phyloP scores from a whole-genome alignment of 2,113 vertebrate genomes.

The Ictidomys tridecemlineatus region DNA sequence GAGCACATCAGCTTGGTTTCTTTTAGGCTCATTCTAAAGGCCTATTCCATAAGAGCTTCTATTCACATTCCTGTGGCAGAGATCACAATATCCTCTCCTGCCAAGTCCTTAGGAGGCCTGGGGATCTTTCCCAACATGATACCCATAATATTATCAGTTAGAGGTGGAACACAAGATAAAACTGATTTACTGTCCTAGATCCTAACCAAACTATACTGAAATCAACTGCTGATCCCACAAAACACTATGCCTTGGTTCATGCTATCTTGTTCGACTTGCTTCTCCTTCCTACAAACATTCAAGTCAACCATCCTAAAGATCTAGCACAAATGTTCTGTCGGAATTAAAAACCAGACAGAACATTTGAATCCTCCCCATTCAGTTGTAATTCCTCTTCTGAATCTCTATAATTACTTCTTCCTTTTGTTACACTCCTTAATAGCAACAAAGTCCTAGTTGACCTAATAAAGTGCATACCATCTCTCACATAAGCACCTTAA shows the following conservation, averaged over 20 bases:
- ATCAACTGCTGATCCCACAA: neutral
- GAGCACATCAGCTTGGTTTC: neutral
- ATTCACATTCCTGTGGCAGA: neutral
- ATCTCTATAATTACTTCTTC: neutral
- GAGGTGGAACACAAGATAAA: neutral
- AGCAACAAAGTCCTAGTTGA: too few relatives aligned
- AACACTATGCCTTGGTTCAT: neutral
- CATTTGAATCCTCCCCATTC: neutral
- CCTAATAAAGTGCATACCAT: neutral
- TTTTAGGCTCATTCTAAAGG: neutral
- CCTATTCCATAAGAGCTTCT: neutral
- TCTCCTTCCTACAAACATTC: neutral
- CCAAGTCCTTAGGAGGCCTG: neutral
- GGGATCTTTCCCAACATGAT: neutral
- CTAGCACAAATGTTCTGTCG: neutral
- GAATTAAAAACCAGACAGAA: too few relatives aligned
- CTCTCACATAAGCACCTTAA: neutral
- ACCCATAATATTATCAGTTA: neutral
- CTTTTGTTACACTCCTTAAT: neutral
- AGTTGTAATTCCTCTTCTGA: neutral
- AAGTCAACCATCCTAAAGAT: neutral
- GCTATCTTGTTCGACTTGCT: neutral
- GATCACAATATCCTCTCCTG: neutral
- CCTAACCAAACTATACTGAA: conserved; percentile 15
- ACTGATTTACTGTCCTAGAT: neutral